Conservation (phyloP, 2,888 invertebrate genomes). For the Habroteleia sp. region DNA sequence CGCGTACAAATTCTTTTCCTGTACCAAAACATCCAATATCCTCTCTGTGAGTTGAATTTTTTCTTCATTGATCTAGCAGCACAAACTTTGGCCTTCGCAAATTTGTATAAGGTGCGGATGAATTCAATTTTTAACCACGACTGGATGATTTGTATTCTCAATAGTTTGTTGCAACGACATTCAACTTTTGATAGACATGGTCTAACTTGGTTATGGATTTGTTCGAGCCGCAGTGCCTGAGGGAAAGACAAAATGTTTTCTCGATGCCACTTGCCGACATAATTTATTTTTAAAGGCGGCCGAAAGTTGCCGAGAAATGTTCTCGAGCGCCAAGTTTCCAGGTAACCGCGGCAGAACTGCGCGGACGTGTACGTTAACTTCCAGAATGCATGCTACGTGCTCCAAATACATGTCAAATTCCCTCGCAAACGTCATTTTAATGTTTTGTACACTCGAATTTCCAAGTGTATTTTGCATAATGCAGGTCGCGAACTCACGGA, state of each 20-base stretch:
- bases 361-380: conserved; percentile 56
- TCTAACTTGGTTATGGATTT: conserved; percentile 5
- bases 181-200: too few species aligned
- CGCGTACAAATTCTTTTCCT: too few species aligned
- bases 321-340: conserved; percentile 50
- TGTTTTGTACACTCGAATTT: conserved; percentile 43
- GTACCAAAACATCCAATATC: too few species aligned
- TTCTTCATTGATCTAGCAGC: too few species aligned
- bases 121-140: too few species aligned
- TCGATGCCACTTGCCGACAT: conserved; percentile 12
- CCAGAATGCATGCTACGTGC: conserved; percentile 46
- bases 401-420: conserved; percentile 59
- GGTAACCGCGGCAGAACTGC: conserved; percentile 54
- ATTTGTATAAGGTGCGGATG: too few species aligned
- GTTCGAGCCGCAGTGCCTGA: conserved; percentile 17
- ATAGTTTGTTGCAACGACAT: too few species aligned
- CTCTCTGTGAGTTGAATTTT: too few species aligned
- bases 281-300: conserved; percentile 68
- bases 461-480: conserved; percentile 44
- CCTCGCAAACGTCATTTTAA: conserved; percentile 49
- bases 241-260: conserved; percentile 31
- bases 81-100: too few species aligned
- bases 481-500: conserved; percentile 39
- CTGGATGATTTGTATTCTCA: too few species aligned
- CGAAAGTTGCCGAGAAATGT: conserved; percentile 51